Conservation (phyloP, 2,113 vertebrate species). For the Salvelinus sp. region DNA sequence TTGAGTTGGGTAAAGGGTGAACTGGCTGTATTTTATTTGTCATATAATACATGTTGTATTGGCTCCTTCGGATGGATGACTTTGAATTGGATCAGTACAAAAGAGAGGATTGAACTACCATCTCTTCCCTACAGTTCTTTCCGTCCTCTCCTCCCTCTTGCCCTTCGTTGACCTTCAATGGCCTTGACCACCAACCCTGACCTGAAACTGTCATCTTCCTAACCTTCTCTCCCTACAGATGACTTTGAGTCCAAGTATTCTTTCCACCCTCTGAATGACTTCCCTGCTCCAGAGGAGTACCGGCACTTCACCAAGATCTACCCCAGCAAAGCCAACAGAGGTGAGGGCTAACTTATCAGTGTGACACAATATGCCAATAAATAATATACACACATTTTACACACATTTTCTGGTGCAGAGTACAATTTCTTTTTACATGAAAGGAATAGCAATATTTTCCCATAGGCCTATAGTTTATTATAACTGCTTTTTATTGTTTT, state of each 20-base stretch:
- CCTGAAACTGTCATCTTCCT: not conserved
- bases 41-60: not conserved
- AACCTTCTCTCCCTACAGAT: not conserved
- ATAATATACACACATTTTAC: conserved; percentile 2
- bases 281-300: conserved; percentile 93
- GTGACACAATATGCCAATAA: not conserved
- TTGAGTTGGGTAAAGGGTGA: not conserved
- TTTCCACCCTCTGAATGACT: conserved; percentile 92
- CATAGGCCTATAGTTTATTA: not conserved
- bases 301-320: conserved; percentile 91
- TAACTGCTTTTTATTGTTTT: not conserved
- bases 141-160: not conserved
- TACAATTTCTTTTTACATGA: no score
- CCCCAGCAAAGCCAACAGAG: conserved; percentile 92
- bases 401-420: not conserved
- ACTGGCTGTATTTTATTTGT: not conserved
- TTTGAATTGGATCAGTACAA: no score
- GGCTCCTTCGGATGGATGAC: no score
- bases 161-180: not conserved
- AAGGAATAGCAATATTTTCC: not conserved
- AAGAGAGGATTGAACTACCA: not conserved
- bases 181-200: not conserved
- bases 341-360: conserved; percentile 60
- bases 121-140: not conserved
- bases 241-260: conserved; percentile 89